Conservation (phyloP, 1,140 invertebrate species). For the Anoplophora glabripennis region DNA sequence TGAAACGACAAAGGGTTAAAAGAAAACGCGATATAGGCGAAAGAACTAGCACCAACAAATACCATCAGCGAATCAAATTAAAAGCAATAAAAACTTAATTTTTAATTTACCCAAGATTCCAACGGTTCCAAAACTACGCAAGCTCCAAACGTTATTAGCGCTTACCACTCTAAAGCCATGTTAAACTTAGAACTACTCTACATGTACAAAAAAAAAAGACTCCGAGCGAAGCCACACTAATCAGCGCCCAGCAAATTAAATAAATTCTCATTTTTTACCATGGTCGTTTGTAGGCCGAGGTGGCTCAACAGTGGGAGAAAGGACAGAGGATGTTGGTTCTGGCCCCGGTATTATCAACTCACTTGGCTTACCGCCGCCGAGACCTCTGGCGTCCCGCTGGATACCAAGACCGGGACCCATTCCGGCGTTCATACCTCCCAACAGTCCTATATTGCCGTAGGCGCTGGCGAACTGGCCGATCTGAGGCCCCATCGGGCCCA, state of each 20-base stretch:
- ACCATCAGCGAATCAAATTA: too few relatives aligned
- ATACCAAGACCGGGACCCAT: constrained; percentile 61
- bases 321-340: constrained; percentile 33
- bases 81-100: too few relatives aligned
- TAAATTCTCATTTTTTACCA: constrained; percentile 49
- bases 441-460: constrained; percentile 47
- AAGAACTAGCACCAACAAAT: too few relatives aligned
- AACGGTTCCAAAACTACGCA: too few relatives aligned
- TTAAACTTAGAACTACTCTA: too few relatives aligned
- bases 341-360: constrained; percentile 66
- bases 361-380: constrained; percentile 65
- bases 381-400: constrained; percentile 52
- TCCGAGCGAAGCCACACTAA: too few relatives aligned
- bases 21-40: too few relatives aligned
- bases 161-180: too few relatives aligned
- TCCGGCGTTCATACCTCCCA: constrained; percentile 49
- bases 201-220: too few relatives aligned
- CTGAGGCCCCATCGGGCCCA: constrained; percentile 55
- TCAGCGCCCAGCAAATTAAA: constrained; percentile 22
- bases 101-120: too few relatives aligned
- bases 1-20: too few relatives aligned
- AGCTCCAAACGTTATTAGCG: too few relatives aligned
- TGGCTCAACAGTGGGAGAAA: constrained; percentile 41
- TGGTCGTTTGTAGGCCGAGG: constrained; percentile 46
- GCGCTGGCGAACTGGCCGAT: constrained; percentile 48